Conservation (phyloP, 2,888 invertebrate genomes). For the Pollenia angustigena region DNA sequence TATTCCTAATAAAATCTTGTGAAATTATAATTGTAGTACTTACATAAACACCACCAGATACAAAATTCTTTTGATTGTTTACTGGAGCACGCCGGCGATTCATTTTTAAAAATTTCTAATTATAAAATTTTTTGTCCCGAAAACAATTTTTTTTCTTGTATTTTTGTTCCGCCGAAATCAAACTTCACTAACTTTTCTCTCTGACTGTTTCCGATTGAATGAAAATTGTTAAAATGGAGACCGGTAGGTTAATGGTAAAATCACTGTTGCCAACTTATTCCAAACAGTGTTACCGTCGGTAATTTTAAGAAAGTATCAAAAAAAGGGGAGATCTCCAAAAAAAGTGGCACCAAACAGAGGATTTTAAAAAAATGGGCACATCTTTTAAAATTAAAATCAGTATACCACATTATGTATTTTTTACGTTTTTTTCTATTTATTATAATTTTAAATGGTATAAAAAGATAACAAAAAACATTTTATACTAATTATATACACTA, state of each 20-base stretch:
- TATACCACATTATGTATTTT: no score
- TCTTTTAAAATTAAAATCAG: no score
- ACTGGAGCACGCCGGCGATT: conserved; percentile 75
- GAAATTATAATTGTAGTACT: conserved; percentile 69
- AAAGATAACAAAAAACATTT: no score
- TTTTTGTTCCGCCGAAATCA: not conserved
- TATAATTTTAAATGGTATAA: no score
- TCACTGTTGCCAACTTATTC: no score
- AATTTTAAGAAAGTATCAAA: no score
- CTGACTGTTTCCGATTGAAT: conserved; percentile 20
- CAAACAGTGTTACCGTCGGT: no score
- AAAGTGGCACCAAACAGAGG: no score
- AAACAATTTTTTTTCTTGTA: not conserved
- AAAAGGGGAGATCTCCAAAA: no score
- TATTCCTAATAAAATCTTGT: not conserved
- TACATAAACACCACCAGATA: conserved; percentile 78
- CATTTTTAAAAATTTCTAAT: conserved; percentile 71
- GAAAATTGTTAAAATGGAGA: conserved; percentile 35
- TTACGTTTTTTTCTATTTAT: no score
- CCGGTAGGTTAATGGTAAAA: not conserved
- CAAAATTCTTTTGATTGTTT: conserved; percentile 73
- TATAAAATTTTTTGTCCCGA: not conserved
- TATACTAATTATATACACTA: no score
- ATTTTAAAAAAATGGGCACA: no score
- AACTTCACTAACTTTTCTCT: not conserved